Conservation (phyloP, 2,888 invertebrate genomes). For the Furcula furcula region DNA sequence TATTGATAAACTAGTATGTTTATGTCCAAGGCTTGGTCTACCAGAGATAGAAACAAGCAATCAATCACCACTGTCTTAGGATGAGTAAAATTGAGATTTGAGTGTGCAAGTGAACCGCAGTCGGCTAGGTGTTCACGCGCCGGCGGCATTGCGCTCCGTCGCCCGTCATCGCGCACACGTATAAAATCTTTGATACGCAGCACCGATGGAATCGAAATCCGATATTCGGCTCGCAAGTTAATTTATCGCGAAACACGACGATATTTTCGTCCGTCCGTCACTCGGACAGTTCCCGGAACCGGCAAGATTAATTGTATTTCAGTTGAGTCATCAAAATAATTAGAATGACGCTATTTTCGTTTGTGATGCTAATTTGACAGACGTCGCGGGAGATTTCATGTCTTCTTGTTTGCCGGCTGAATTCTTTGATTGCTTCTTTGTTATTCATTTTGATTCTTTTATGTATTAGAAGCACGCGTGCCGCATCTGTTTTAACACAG, state of each 20-base stretch:
- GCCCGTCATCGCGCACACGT: slow-evolving; percentile 57
- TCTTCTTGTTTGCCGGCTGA: slow-evolving; percentile 63
- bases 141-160: slow-evolving; percentile 60
- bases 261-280: slow-evolving; percentile 80
- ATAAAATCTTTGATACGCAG: slow-evolving; percentile 78
- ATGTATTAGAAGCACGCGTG: slow-evolving; percentile 32
- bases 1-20: no score
- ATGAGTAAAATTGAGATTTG: no score
- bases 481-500: slow-evolving; percentile 36
- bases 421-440: slow-evolving; percentile 71
- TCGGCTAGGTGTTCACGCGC: slow-evolving; percentile 1
- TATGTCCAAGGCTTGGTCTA: no score
- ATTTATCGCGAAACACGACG: slow-evolving; percentile 80
- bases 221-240: slow-evolving; percentile 74
- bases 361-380: slow-evolving; percentile 81
- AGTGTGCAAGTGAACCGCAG: background rate
- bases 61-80: no score
- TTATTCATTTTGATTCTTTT: slow-evolving; percentile 48
- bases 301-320: slow-evolving; percentile 81
- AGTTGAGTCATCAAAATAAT: slow-evolving; percentile 82
- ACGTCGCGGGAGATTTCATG: slow-evolving; percentile 79
- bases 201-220: slow-evolving; percentile 80
- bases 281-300: slow-evolving; percentile 79
- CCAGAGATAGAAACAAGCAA: no score
- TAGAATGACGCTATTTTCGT: slow-evolving; percentile 82